Conservation (phyloP, 2,888 invertebrate genomes). For the Apotomis turbidana region DNA sequence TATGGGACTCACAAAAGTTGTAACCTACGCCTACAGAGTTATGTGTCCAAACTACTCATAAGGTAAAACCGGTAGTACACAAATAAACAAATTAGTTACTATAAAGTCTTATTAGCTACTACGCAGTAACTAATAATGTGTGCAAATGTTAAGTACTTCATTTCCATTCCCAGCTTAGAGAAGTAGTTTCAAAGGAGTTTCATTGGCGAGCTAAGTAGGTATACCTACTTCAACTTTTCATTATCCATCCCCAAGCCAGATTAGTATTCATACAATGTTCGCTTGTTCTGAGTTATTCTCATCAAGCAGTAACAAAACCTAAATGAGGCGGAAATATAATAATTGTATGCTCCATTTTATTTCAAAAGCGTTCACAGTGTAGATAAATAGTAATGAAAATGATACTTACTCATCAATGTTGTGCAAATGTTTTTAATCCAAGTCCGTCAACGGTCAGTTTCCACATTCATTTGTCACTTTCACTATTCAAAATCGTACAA, state of each 20-base stretch:
- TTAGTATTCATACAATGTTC: slow-evolving; percentile 32
- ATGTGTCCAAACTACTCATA: too few relatives aligned
- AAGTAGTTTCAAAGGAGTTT: slow-evolving; percentile 19
- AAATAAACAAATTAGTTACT: too few relatives aligned
- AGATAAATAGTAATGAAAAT: slow-evolving; percentile 10
- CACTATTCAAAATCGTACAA: slow-evolving; percentile 25
- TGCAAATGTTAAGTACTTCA: background rate
- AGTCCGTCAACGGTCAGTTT: slow-evolving; percentile 11
- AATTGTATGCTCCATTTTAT: slow-evolving; percentile 13
- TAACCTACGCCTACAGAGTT: too few relatives aligned
- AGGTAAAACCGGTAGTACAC: too few relatives aligned
- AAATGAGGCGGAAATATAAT: slow-evolving; percentile 1
- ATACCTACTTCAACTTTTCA: slow-evolving; percentile 23
- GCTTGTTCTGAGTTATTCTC: slow-evolving; percentile 26
- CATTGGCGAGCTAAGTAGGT: slow-evolving; percentile 8
- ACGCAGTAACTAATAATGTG: background rate
- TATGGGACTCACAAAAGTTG: too few relatives aligned
- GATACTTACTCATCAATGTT: slow-evolving; percentile 22
- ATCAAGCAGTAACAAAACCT: slow-evolving; percentile 16
- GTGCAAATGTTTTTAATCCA: background rate
- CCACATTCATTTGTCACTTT: background rate
- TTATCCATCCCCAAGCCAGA: slow-evolving; percentile 7
- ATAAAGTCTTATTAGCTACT: too few relatives aligned
- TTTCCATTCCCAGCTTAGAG: background rate
- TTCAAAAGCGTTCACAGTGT: background rate